Percentiles rank a stretch among this genome's conserved stretches.
Conservation (phyloP, 2,888 invertebrate genomes). For the Thysanoteuthis rhombus region DNA sequence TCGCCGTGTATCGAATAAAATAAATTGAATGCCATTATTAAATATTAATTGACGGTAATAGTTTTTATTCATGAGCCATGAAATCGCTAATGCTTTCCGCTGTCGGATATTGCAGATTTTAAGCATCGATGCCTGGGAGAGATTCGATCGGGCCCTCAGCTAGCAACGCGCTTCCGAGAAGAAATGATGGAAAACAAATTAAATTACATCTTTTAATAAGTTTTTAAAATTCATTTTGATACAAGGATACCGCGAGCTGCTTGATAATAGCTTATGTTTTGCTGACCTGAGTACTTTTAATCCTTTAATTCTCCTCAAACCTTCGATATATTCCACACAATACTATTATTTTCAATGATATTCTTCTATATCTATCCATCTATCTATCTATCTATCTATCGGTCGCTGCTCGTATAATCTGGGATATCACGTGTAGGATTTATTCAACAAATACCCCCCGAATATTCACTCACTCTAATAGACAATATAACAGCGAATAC, state of each 20-base stretch:
- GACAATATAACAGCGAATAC: too few species aligned
- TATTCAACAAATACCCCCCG: too few species aligned
- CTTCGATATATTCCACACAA: too few species aligned
- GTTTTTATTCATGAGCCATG: conserved; percentile 12
- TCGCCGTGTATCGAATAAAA: not conserved
- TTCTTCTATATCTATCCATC: too few species aligned
- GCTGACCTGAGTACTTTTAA: not conserved
- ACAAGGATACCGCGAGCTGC: not conserved
- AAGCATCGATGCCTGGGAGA: not conserved
- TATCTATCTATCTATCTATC: too few species aligned
- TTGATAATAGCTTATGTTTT: conserved; percentile 12
- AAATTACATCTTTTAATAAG: not conserved
- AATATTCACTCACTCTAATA: too few species aligned
- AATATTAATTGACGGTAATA: not conserved
- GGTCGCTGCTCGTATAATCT: too few species aligned
- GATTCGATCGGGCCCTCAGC: not conserved
- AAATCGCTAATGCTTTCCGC: not conserved
- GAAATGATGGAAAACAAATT: not conserved
- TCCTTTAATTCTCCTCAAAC: too few species aligned
- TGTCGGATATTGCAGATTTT: not conserved
- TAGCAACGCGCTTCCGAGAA: not conserved
- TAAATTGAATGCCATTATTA: not conserved
- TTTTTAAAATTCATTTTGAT: not conserved
- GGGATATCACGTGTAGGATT: too few species aligned
- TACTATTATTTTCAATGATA: too few species aligned